Percentiles rank a stretch among this genome's conserved stretches.
phyloP scores from a whole-genome alignment of 1,140 invertebrate genomes.

The Uloborus diversus region DNA sequence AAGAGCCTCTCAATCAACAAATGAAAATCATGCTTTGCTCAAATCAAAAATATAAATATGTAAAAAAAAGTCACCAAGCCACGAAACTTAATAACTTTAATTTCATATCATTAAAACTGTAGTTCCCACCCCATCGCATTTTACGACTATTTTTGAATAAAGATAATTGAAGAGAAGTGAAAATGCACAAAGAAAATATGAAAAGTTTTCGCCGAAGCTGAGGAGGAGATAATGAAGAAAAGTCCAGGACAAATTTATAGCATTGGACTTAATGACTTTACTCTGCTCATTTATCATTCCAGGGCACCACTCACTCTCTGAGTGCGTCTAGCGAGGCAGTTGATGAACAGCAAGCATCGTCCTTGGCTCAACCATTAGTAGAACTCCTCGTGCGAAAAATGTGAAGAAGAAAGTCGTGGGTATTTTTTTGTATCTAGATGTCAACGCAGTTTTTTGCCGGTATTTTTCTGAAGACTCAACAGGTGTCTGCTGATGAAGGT shows the following conservation, averaged over 20 bases:
- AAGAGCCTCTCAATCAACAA: not conserved
- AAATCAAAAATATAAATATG: not conserved
- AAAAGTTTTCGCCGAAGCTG: not conserved
- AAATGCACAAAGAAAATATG: not conserved
- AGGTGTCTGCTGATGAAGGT: no score
- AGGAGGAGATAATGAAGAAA: conserved; percentile 6
- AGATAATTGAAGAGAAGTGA: conserved; percentile 25
- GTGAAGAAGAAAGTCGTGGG: not conserved
- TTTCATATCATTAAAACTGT: conserved; percentile 38
- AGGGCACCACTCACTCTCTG: not conserved
- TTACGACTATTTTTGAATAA: conserved; percentile 32
- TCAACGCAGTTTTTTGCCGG: no score
- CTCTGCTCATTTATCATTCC: conserved; percentile 10
- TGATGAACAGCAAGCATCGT: not conserved
- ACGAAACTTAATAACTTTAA: conserved; percentile 35
- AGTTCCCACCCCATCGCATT: not conserved
- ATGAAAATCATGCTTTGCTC: not conserved
- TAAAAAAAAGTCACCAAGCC: not conserved
- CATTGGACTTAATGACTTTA: conserved; percentile 20
- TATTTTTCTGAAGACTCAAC: no score
- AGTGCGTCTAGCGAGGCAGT: not conserved
- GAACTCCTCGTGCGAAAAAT: not conserved
- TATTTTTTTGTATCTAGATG: not conserved
- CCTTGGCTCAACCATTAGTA: not conserved
- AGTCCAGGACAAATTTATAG: not conserved